Evolutionary conservation across 2,888 invertebrate genomes (phyloP).

Genomic region (Reticulitermes lucifugus): DNA sequence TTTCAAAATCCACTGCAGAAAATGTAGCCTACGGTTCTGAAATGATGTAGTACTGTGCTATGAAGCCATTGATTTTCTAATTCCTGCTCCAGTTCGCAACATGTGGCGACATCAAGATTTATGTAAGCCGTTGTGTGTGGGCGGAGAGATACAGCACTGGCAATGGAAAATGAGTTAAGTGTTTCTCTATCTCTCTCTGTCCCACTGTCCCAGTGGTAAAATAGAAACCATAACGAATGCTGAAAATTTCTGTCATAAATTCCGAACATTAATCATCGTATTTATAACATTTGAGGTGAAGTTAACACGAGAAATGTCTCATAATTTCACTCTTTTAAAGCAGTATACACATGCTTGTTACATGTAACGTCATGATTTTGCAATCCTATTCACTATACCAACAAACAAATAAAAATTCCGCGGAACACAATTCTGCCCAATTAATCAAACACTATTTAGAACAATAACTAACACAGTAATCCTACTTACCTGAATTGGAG

Average conservation of each 20-base stretch:
- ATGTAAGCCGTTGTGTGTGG: not conserved
- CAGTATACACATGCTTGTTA: too few relatives aligned
- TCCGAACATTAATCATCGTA: not conserved
- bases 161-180: not conserved
- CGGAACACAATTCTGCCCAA: too few relatives aligned
- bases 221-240: not conserved
- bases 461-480: too few relatives aligned
- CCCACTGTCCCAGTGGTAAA: not conserved
- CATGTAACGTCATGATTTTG: too few relatives aligned
- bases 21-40: not conserved
- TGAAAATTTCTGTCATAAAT: not conserved
- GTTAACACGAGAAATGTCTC: too few relatives aligned
- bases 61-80: constrained; percentile 3
- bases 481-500: too few relatives aligned
- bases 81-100: constrained; percentile 1
- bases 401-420: too few relatives aligned
- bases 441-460: too few relatives aligned
- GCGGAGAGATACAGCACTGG: not conserved
- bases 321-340: too few relatives aligned
- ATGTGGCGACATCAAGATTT: constrained; percentile 1
- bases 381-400: too few relatives aligned
- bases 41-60: not conserved
- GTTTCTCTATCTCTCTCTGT: not conserved
- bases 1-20: not conserved
- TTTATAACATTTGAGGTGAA: not conserved